Base-by-base conservation (phyloP, 2,888 invertebrate species). In the Chrysina gloriosa region DNA sequence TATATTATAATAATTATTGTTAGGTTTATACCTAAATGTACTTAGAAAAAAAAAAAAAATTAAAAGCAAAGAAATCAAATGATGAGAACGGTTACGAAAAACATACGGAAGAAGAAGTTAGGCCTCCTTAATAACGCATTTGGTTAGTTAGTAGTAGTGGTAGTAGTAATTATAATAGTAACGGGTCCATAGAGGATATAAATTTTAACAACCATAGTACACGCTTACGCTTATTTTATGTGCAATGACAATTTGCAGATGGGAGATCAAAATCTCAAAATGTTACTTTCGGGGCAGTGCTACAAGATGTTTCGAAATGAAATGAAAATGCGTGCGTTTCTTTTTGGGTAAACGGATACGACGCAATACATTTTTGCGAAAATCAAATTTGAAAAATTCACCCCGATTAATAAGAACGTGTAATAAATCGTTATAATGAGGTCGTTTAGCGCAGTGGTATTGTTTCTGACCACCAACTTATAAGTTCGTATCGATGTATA, bases 211-310 rank as follows among this genome's bases (percentile, higher is more conserved):
- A 19, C 19, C 34, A 31, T 47, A 47, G 21, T 21, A n/a, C 14
- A 36, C 14, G 36, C 36, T 36, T 36, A 36, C 11, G 9, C 19
- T 47, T 47, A 45, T 45, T 19, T 42, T 27, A 50, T 56, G 56
- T 56, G 56, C 23, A 56, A 76, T 74, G 76, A 75, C 75, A 77
- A 77, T 73, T 71, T 70, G 63, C 68, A 65, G 68, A 69, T 77
- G 79, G n/a, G n/a, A 79, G 78, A 78, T 79, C 78, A 77, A 72
- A 68, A 76, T 76, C 74, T 75, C 76, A 67, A 64, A 56, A 39
- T 21, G 16, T 23, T 16, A 45, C 9, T 16, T 6, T 16, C 45
- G 16, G 5, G 16, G 45, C 45, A 45, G 9, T n/a, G 36, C 4
- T 36, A n/a, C 3, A 36, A n/a, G 21, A 45, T 19, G 14, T 14